Evolutionary conservation across 2,888 invertebrate genomes (phyloP).

Genomic region (Eutolmus rufibarbis): DNA sequence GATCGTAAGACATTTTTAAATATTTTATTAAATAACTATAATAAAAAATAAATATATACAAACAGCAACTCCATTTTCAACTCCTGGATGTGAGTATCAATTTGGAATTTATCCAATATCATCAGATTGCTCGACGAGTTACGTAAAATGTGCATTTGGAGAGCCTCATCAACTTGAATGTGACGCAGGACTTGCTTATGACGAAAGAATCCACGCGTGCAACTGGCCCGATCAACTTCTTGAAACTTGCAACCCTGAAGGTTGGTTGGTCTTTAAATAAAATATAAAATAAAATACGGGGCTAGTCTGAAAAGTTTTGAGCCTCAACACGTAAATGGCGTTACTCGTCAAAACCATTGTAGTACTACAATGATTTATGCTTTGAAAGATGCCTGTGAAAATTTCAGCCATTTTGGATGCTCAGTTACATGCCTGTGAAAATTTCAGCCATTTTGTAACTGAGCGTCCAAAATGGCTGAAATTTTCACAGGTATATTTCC

Average conservation of each 20-base stretch:
- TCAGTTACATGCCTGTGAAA: too few species aligned
- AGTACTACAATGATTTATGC: too few species aligned
- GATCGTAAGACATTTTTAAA: conserved; percentile 70
- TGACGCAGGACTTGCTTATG: conserved; percentile 87
- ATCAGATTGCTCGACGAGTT: conserved; percentile 81
- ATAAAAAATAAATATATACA: not conserved
- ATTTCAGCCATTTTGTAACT: too few species aligned
- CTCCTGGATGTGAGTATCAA: conserved; percentile 85
- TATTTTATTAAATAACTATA: not conserved
- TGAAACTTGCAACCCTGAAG: conserved; percentile 89
- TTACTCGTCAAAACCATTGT: too few species aligned
- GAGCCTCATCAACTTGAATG: conserved; percentile 81
- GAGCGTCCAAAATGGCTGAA: too few species aligned
- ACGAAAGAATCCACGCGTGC: conserved; percentile 85
- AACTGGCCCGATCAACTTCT: conserved; percentile 93
- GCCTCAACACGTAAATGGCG: too few species aligned
- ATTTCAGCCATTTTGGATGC: too few species aligned
- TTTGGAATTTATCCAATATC: conserved; percentile 88
- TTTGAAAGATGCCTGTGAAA: too few species aligned
- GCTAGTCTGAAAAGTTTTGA: too few species aligned
- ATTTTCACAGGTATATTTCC: too few species aligned
- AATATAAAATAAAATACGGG: too few species aligned
- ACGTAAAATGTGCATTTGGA: conserved; percentile 85
- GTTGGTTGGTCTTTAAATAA: conserved; percentile 61
- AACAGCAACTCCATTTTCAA: conserved; percentile 79